Evolutionary conservation across 2,797 vertebrate genomes (phyloP), one percentile per base, ranked within the genome.

Genomic region (Malurus splendens): DNA sequence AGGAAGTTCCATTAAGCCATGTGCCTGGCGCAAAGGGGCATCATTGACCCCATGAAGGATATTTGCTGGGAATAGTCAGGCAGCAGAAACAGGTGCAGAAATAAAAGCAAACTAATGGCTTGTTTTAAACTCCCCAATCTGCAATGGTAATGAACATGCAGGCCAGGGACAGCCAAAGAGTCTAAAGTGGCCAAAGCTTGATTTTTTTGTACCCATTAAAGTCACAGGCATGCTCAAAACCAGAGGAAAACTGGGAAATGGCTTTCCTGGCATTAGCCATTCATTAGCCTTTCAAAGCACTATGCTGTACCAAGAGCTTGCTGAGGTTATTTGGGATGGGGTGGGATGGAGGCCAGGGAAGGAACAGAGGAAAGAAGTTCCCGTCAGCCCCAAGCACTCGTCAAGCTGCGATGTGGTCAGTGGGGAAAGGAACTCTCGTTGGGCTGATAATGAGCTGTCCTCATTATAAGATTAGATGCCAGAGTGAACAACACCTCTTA

Each of bases 401-500:
- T 61, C 73, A 71, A 82, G 83, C 79, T 27, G 39, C 1, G 0
- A 28, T 6, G 27, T 2, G 80, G 82, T 86, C 79, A 59, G 68
- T 4, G 44, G 87, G 89, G 64, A 87, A 81, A 79, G 66, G 68
- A 76, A 71, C 87, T 76, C 72, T 85, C 10, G 0, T 87, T 14
- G 19, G 82, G 89, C 87, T 16, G 25, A 85, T 96, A 96, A 96
- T 93, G 93, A 97, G 95, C 87, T 32, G 18, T 86, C 82, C 95
- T 97, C 96, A 95, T 97, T 96, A 96, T 61, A 86, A 96, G 96
- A 96, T 96, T 93, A 96, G 96, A 96, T 94, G 93, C 89, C n/a
- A 56, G 94, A 95, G 88, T 33, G 95, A 96, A 95, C 94, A 96
- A 94, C 96, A 93, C 94, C 95, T 93, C 94, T 96, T 96, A 96